phyloP scores from a whole-genome alignment of 2,888 invertebrate genomes.

The Sminthurinus aureus region DNA sequence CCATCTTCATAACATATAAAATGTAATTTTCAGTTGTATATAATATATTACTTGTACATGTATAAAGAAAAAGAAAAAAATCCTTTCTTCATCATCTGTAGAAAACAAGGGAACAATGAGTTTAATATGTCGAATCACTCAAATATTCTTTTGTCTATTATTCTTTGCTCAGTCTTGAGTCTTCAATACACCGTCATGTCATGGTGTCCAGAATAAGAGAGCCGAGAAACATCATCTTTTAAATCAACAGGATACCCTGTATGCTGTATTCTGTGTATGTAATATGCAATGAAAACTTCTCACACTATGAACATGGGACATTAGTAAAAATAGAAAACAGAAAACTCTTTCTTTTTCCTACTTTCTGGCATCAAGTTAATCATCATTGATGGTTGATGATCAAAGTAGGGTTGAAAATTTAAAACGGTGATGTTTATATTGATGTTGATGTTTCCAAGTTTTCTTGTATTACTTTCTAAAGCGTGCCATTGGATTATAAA shows the following conservation, averaged over 20 bases:
- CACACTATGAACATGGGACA: neutral
- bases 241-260: neutral
- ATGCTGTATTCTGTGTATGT: neutral
- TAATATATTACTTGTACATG: neutral
- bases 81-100: neutral
- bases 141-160: constrained; percentile 50
- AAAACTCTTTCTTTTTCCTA: no score
- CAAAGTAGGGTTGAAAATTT: no score
- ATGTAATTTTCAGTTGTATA: neutral
- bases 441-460: neutral
- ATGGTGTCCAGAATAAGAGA: constrained; percentile 32
- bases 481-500: constrained; percentile 3
- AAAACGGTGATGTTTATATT: no score
- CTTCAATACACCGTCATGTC: constrained; percentile 15
- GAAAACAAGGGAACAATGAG: constrained; percentile 43
- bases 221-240: constrained; percentile 6
- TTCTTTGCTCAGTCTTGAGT: constrained; percentile 27
- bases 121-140: constrained; percentile 48
- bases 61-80: neutral
- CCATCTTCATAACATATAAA: no score
- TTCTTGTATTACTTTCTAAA: constrained; percentile 13
- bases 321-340: no score
- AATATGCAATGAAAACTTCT: neutral
- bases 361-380: no score
- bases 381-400: no score